Base-by-base conservation (phyloP, 2,113 vertebrate species). In the human (Homo sapiens) region DNA sequence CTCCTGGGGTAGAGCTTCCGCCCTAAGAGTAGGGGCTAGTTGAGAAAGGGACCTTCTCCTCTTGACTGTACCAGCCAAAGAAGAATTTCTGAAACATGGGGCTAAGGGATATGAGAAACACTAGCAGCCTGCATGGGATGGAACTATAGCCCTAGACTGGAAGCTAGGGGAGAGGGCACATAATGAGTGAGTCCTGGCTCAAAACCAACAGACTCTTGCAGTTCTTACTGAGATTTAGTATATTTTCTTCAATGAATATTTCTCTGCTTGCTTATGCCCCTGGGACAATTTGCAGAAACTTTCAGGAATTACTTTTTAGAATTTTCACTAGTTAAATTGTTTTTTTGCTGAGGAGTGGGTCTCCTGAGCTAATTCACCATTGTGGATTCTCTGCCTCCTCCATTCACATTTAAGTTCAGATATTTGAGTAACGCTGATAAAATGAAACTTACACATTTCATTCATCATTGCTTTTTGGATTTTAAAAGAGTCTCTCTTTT, bases 241-340 rank as follows among this genome's bases (percentile, higher is more conserved):
- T 48, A 84, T 84, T 89, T 94, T 83, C 76, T 92, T 83, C 48
- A 92, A 57, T 50, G 16, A 81, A 11, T 86, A 30, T 87, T 88
- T 75, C 12, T 79, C n/a, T 14, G 13, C 89, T 89, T 95, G 45
- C 32, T 93, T 86, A 89, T 57, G 25, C 66, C 16, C 81, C 85
- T 38, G 73, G 72, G 52, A 73, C 35, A 90, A 93, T 90, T 79
- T 80, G 68, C 25, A 86, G 38, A 66, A 79, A 55, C 18, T 64
- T 92, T 48, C 85, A 92, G 43, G 61, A 89, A 79, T 85, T 96
- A 23, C 12, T 76, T 84, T 79, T 84, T 79, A 55, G 79, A 68
- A 80, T 86, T 80, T 95, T 89, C 27, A 89, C 10, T 79, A 73
- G 68, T 45, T 80, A 70, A 75, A 38, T 73, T 83, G 25, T 38